phyloP scores from a whole-genome alignment of 1,140 invertebrate genomes.

The Oreohelix idahoensis region DNA sequence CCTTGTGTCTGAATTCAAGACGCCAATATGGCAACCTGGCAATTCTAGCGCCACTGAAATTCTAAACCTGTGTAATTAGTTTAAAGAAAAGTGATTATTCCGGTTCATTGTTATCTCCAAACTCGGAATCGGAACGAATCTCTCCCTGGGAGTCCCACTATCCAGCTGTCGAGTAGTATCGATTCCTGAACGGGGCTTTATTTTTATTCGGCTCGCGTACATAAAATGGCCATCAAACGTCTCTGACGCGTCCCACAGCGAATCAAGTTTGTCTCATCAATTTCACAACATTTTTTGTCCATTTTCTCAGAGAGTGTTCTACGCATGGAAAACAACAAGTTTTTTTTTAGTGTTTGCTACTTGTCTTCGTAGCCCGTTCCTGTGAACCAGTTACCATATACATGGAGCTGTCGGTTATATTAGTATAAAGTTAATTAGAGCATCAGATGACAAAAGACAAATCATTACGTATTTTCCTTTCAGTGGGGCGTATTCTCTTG shows the following conservation, averaged over 20 bases:
- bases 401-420: too few species aligned
- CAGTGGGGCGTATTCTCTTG: too few species aligned
- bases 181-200: neutral
- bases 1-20: neutral
- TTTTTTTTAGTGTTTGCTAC: too few species aligned
- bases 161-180: neutral
- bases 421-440: too few species aligned
- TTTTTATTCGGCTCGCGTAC: neutral
- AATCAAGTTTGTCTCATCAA: neutral
- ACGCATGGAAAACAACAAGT: too few species aligned
- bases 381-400: too few species aligned
- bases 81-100: neutral
- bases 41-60: neutral
- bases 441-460: too few species aligned
- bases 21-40: neutral
- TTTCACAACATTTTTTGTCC: too few species aligned
- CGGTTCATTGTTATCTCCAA: neutral
- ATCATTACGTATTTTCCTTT: too few species aligned
- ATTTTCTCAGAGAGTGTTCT: too few species aligned
- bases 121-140: neutral
- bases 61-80: neutral
- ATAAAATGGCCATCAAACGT: slow-evolving; percentile 1
- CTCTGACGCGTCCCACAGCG: neutral
- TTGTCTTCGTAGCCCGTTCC: too few species aligned
- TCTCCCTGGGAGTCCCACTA: neutral